Conservation (phyloP, 2,113 vertebrate genomes). For the Aegotheles bennettii region DNA sequence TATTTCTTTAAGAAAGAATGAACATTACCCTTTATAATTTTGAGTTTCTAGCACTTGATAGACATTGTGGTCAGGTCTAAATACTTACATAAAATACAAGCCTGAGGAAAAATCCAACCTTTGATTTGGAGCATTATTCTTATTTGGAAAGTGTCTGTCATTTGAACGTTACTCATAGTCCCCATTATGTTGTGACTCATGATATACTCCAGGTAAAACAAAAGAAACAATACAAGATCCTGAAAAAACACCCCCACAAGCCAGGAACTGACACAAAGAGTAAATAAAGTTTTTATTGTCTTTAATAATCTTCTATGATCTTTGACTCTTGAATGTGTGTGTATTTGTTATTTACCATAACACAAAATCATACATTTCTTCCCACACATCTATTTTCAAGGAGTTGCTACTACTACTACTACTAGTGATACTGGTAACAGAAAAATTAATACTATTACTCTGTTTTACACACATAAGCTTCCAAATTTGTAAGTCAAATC, state of each 20-base stretch:
- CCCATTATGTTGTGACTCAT: neutral
- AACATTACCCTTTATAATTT: neutral
- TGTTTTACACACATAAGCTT: neutral
- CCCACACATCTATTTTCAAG: neutral
- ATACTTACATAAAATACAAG: neutral
- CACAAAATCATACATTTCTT: neutral
- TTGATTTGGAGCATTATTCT: neutral
- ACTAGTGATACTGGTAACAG: neutral
- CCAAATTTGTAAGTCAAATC: neutral
- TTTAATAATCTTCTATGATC: neutral
- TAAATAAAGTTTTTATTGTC: neutral
- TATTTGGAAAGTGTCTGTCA: neutral
- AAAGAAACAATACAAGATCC: neutral
- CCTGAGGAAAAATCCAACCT: neutral
- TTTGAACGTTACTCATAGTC: neutral
- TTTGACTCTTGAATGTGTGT: neutral
- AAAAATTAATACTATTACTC: neutral
- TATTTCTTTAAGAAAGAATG: neutral
- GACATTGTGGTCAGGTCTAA: neutral
- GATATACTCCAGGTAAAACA: neutral
- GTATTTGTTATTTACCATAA: neutral
- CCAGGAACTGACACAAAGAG: neutral
- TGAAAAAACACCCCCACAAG: neutral
- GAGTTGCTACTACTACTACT: neutral
- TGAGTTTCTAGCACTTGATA: neutral